Conservation (phyloP, 2,888 invertebrate genomes). For the Caenorhabditis parvicauda region DNA sequence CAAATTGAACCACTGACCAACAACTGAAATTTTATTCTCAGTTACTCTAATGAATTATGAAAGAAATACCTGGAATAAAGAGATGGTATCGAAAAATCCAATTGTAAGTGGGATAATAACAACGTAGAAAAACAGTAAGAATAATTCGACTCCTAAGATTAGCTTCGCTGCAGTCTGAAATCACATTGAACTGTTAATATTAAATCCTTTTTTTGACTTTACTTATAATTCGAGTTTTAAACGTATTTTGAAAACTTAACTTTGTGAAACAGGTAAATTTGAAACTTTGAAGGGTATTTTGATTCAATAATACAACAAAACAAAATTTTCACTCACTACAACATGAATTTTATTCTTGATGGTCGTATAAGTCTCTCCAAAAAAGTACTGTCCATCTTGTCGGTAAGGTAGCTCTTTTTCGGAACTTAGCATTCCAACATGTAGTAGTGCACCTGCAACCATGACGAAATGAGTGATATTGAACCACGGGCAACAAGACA, state of each 20-base stretch:
- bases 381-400: conserved; percentile 32
- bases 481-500: conserved; percentile 6
- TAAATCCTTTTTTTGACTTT: too few species aligned
- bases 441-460: neutral
- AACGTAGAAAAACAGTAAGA: conserved; percentile 28
- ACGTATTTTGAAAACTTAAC: too few species aligned
- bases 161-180: conserved; percentile 31
- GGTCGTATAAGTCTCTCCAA: conserved; percentile 29
- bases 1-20: conserved; percentile 29
- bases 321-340: conserved; percentile 13
- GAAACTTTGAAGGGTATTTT: neutral
- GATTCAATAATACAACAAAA: neutral
- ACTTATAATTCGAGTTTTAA: too few species aligned
- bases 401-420: neutral
- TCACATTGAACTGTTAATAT: neutral
- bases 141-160: conserved; percentile 25
- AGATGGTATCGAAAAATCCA: conserved; percentile 34
- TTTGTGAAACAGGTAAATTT: neutral
- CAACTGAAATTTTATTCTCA: too few species aligned
- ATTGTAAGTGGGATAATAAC: conserved; percentile 34
- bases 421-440: conserved; percentile 16
- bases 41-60: too few species aligned
- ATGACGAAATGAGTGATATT: neutral
- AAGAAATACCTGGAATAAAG: too few species aligned
- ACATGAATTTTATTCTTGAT: conserved; percentile 29